Conservation (phyloP, 2,113 vertebrate genomes). For the Rhegmatorhina hoffmannsi region DNA sequence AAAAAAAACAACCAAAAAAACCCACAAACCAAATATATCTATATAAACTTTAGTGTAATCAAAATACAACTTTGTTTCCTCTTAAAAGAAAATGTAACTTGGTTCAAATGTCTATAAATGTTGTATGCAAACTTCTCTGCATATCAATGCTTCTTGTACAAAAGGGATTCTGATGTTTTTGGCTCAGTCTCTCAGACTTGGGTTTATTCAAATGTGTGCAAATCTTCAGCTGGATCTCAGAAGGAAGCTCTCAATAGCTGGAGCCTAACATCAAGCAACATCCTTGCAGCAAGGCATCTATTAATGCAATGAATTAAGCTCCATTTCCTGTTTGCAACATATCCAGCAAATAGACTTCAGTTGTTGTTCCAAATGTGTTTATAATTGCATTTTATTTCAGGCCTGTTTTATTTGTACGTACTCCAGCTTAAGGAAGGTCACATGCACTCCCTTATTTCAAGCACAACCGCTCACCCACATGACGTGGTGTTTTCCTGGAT, state of each 20-base stretch:
- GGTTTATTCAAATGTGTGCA: neutral
- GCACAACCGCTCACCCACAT: fast-evolving
- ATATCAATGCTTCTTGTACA: neutral
- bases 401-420: slow-evolving; percentile 16
- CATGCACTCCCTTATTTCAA: neutral
- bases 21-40: no score
- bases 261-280: neutral
- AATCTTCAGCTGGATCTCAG: neutral
- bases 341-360: slow-evolving; percentile 5
- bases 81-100: neutral
- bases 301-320: neutral
- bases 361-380: slow-evolving; percentile 19
- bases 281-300: neutral
- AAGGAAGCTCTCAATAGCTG: neutral
- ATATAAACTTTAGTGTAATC: neutral
- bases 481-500: neutral
- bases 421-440: neutral
- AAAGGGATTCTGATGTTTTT: neutral
- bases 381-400: slow-evolving; percentile 25
- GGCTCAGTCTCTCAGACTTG: neutral
- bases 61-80: neutral
- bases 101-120: neutral
- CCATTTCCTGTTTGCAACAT: neutral
- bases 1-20: neutral
- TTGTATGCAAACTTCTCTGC: neutral